Base-by-base conservation (phyloP, 92 coral and sea anemone genomes). In the Anthopleura xanthogrammica region DNA sequence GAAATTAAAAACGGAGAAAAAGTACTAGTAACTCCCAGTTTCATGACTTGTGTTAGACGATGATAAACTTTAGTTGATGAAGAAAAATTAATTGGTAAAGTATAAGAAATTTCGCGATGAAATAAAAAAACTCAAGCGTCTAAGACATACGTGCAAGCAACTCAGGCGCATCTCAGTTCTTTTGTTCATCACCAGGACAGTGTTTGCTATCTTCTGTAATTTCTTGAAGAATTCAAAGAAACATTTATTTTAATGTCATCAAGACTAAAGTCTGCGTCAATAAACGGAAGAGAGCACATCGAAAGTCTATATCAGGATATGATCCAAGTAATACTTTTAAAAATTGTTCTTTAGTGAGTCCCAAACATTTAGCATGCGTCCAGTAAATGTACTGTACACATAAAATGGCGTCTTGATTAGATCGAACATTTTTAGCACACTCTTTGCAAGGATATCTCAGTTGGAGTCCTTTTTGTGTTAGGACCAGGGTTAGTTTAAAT, bases 341-440 rank as follows among this genome's bases (percentile, higher is more conserved):
- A 14, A 74, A 74, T 41, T 41, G 24, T 41, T 41, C 52, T 74
- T 74, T 74, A 48, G 77, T 41, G 52, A 74, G 52, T 16, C 55
- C 55, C 52, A 74, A 41, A 74, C 77, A 74, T 48, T 74, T 74
- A 41, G 77, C 77, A 40, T 74, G 77, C 36, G 77, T 41, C 77
- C 77, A 74, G 55, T 14, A 41, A 22, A 9, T 74, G 17, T 50
- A 74, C 36, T 74, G 10, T 12, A 48, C 50, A 48, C 77, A 74
- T 22, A 74, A 41, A 74, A 74, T 74, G 17, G 77, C 77, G 52
- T 74, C 77, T 41, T 74, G 77, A 41, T 74, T 74, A 17, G 50
- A 41, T 39, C 77, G 24, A n/a, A 74, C 77, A 40, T 74, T 74
- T 74, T 74, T 74, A 74, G 52, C 77, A 39, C 77, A 74, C 77